Evolutionary conservation across 2,888 invertebrate species (phyloP).

Genomic region (Cheilosia vulpina): DNA sequence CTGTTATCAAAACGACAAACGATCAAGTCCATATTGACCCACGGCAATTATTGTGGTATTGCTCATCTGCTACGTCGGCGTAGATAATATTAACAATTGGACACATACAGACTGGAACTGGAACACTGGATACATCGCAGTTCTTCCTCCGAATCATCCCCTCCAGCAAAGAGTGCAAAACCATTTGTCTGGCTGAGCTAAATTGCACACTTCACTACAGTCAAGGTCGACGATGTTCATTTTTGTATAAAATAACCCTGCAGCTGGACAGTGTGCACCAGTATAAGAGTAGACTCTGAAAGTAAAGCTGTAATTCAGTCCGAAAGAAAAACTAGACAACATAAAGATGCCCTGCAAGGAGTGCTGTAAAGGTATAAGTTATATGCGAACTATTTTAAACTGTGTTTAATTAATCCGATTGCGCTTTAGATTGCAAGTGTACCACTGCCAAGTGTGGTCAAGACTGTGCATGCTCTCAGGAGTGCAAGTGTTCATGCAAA

Average conservation of each 20-base stretch:
- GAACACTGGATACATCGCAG: too few species aligned
- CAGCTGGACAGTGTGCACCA: slow-evolving; percentile 5
- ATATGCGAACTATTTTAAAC: too few species aligned
- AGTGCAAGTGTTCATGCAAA: slow-evolving; percentile 64
- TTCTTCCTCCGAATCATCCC: too few species aligned
- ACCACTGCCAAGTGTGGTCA: slow-evolving; percentile 55
- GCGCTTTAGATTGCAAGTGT: slow-evolving; percentile 57
- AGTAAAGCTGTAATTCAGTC: neutral
- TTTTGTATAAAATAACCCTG: slow-evolving; percentile 36
- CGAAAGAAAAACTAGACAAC: neutral
- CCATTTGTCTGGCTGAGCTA: neutral
- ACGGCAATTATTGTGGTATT: too few species aligned
- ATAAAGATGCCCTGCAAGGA: slow-evolving; percentile 61
- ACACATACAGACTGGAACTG: too few species aligned
- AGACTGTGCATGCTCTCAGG: slow-evolving; percentile 47
- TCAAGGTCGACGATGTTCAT: neutral
- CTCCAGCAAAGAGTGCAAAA: neutral
- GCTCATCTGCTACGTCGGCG: too few species aligned
- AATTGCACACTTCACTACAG: slow-evolving; percentile 60
- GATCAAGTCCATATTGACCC: too few species aligned
- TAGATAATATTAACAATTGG: too few species aligned
- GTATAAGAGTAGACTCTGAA: neutral
- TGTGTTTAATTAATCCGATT: neutral
- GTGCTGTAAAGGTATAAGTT: slow-evolving; percentile 54
- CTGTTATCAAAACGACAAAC: too few species aligned